These are phyloP conservation scores for Oceanodroma tethys DNA, from an alignment of 2,113 vertebrate species.

Conservation along the genomic window DNA sequence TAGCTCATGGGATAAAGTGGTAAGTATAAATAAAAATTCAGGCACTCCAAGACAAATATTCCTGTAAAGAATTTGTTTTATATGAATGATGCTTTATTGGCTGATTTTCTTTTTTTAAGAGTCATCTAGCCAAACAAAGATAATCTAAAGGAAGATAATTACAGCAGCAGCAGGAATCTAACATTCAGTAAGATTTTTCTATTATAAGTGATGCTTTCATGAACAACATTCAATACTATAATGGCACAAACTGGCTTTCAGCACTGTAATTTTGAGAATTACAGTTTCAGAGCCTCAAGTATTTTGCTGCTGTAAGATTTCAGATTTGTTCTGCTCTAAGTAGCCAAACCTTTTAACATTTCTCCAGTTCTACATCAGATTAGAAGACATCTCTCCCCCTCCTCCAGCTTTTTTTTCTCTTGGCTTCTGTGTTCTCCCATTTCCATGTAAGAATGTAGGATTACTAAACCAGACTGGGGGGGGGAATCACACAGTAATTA, in stretches of 20 bases:
- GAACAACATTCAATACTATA: not conserved
- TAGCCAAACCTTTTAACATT: not conserved
- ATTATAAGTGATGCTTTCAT: not conserved
- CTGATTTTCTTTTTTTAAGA: not conserved
- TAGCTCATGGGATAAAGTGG: not conserved
- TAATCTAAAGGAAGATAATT: slow-evolving; percentile 24
- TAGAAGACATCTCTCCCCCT: not conserved
- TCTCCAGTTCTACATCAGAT: not conserved
- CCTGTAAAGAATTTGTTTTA: not conserved
- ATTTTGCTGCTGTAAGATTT: slow-evolving; percentile 25
- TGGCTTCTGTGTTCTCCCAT: not conserved
- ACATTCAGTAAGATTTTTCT: slow-evolving; percentile 24
- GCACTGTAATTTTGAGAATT: slow-evolving; percentile 38
- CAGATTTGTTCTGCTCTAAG: not conserved
- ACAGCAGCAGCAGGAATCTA: not conserved
- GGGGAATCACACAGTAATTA: not conserved
- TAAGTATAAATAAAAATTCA: not conserved
- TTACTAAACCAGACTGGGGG: not conserved
- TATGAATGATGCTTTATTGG: not conserved
- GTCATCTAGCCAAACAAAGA: slow-evolving; percentile 7
- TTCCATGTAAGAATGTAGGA: not conserved
- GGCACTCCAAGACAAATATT: not conserved
- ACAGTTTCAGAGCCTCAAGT: slow-evolving; percentile 37
- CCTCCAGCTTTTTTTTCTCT: not conserved
- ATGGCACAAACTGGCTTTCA: slow-evolving; percentile 24